Conservation (phyloP, 2,888 invertebrate genomes). For the Monochamus alternatus region DNA sequence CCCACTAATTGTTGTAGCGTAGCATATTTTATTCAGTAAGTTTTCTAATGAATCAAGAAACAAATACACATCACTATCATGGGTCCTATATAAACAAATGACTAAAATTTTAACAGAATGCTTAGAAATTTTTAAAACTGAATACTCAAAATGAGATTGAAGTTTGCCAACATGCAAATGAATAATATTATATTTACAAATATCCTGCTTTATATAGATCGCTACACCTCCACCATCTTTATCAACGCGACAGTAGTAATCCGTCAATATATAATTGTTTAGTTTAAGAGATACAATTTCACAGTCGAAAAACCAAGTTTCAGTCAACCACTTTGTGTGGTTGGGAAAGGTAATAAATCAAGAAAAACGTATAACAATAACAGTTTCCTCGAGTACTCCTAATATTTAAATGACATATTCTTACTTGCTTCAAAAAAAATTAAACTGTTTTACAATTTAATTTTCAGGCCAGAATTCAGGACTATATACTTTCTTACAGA, state of each 20-base stretch:
- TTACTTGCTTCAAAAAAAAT: neutral
- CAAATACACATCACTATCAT: neutral
- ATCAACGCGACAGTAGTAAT: neutral
- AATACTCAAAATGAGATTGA: slow-evolving; percentile 2
- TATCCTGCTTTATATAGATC: neutral
- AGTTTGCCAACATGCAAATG: neutral
- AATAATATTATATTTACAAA: neutral
- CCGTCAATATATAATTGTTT: neutral
- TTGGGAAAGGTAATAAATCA: neutral
- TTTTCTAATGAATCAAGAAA: neutral
- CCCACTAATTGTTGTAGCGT: too few species aligned
- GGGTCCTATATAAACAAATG: neutral
- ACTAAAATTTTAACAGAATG: slow-evolving; percentile 5
- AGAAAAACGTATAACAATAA: neutral
- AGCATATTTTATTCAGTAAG: neutral
- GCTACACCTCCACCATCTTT: slow-evolving; percentile 5
- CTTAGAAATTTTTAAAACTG: neutral
- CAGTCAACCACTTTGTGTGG: neutral
- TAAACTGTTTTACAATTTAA: neutral
- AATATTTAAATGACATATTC: slow-evolving; percentile 7
- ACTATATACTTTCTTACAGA: neutral
- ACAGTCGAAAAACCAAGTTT: neutral
- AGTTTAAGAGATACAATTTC: neutral
- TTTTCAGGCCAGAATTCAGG: slow-evolving; percentile 8
- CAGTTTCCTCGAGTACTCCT: slow-evolving; percentile 2